Evolutionary conservation across 1,140 invertebrate genomes (phyloP).

Genomic region (Scaptomyza montana): DNA sequence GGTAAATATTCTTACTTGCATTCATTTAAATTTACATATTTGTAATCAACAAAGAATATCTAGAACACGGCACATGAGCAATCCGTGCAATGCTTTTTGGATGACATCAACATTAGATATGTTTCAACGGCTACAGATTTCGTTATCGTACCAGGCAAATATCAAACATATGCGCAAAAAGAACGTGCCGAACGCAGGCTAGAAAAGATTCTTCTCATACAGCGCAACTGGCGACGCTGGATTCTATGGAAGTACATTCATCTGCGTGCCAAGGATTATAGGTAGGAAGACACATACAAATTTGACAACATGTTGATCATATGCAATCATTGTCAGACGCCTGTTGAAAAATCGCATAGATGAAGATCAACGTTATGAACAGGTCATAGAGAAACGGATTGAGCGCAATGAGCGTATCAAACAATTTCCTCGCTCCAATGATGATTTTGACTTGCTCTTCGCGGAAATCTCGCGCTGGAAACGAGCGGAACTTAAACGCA

Average conservation of each 20-base stretch:
- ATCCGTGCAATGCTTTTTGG: constrained; percentile 73
- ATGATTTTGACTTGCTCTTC: constrained; percentile 86
- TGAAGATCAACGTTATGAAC: constrained; percentile 58
- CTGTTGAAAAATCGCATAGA: constrained; percentile 64
- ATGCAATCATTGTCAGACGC: constrained; percentile 27
- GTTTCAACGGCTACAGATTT: constrained; percentile 62
- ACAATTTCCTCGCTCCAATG: constrained; percentile 85
- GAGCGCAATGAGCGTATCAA: constrained; percentile 84
- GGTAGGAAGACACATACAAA: constrained; percentile 39
- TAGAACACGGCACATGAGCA: constrained; percentile 79
- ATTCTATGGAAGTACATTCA: constrained; percentile 77
- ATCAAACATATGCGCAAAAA: constrained; percentile 73
- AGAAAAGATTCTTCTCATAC: constrained; percentile 75
- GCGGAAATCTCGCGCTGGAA: constrained; percentile 86
- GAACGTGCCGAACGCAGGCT: constrained; percentile 61
- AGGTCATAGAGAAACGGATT: constrained; percentile 64
- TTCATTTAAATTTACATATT: no score
- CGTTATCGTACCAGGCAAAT: constrained; percentile 70
- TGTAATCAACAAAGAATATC: not conserved
- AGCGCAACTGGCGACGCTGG: constrained; percentile 77
- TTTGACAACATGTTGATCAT: not conserved
- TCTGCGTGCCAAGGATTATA: constrained; percentile 80
- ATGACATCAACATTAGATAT: constrained; percentile 71
- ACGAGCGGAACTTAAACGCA: constrained; percentile 84
- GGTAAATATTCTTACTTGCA: constrained; percentile 27